A percentile compares a stretch with the other conserved stretches of the same genome.
Conservation (phyloP, 2,888 invertebrate species). For the Rhagium mordax region DNA sequence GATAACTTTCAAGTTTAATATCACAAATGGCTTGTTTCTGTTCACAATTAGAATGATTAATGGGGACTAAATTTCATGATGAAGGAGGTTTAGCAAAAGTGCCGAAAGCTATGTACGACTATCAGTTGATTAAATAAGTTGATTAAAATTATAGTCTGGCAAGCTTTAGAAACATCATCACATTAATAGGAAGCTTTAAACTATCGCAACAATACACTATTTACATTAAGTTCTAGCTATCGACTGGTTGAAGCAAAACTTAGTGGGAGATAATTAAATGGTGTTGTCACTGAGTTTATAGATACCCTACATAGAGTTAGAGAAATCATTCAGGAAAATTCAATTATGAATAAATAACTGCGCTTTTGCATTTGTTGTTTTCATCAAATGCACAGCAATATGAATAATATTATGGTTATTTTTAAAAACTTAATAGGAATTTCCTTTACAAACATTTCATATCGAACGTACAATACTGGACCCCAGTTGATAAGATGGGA, state of each 20-base stretch:
- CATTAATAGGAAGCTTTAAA: conserved; percentile 12
- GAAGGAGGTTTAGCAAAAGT: conserved; percentile 21
- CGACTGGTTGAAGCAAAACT: background rate
- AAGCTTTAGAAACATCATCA: conserved; percentile 10
- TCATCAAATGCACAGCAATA: no score
- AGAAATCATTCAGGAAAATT: background rate
- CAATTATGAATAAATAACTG: background rate
- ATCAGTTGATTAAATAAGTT: conserved; percentile 33
- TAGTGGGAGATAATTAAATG: background rate
- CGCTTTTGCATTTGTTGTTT: no score
- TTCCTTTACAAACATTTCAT: no score
- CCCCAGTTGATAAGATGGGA: no score
- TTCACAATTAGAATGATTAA: conserved; percentile 28
- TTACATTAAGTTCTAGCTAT: background rate
- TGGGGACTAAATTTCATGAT: conserved; percentile 18
- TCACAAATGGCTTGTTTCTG: conserved; percentile 11
- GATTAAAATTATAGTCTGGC: conserved; percentile 28
- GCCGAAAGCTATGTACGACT: conserved; percentile 18
- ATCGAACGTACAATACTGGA: no score
- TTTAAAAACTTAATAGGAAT: no score
- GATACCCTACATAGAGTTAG: background rate
- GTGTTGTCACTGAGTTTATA: background rate
- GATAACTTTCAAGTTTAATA: conserved; percentile 2
- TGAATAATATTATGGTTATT: no score
- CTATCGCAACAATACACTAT: conserved; percentile 4